Conservation (phyloP, 2,113 vertebrate genomes). For the Morone saxatilis region DNA sequence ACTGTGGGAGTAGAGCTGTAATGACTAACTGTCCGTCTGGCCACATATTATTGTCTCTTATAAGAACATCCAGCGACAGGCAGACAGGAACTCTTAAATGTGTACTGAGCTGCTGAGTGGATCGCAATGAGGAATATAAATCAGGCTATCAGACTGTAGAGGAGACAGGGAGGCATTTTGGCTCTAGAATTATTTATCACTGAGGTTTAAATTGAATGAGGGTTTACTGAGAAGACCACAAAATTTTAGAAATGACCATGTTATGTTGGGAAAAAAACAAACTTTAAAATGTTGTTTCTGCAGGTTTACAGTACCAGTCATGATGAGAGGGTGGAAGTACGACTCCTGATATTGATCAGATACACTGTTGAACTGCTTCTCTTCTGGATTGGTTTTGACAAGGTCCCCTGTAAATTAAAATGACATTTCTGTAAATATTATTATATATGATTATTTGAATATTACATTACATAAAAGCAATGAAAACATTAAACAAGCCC, state of each 20-base stretch:
- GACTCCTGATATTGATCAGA: slow-evolving; percentile 91
- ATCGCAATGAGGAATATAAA: slow-evolving; percentile 39
- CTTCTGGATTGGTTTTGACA: slow-evolving; percentile 76
- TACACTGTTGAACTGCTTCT: slow-evolving; percentile 81
- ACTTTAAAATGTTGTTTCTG: not conserved
- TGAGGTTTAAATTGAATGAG: slow-evolving; percentile 3
- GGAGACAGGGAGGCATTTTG: slow-evolving; percentile 10
- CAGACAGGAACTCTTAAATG: slow-evolving; percentile 37
- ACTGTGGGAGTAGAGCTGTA: slow-evolving; percentile 12
- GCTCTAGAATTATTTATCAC: not conserved
- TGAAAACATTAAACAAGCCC: not conserved
- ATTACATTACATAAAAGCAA: not conserved
- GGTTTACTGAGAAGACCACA: slow-evolving; percentile 6
- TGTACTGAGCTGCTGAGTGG: slow-evolving; percentile 21
- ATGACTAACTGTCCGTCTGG: slow-evolving; percentile 47
- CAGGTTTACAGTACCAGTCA: slow-evolving; percentile 86
- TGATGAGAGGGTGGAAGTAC: slow-evolving; percentile 90
- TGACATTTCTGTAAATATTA: not conserved
- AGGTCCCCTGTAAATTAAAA: slow-evolving; percentile 84
- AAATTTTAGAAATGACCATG: not conserved
- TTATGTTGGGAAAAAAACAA: not conserved
- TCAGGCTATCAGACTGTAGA: slow-evolving; percentile 19
- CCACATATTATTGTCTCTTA: slow-evolving; percentile 56
- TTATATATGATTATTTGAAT: not conserved
- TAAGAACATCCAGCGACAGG: slow-evolving; percentile 48